Conservation (phyloP, 1,140 invertebrate species). For the Drosophila saltans region DNA sequence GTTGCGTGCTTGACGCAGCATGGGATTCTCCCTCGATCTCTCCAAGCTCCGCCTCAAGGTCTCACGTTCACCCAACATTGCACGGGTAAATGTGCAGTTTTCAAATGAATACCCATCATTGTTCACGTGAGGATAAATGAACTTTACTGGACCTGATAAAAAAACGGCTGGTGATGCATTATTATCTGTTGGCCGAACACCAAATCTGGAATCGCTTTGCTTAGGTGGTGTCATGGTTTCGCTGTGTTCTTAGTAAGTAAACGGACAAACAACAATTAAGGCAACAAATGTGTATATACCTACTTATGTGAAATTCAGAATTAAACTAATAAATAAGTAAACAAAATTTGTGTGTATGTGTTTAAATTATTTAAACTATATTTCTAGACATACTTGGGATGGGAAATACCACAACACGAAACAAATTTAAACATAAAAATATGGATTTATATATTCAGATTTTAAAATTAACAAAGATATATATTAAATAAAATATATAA, state of each 20-base stretch:
- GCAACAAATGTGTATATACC: background rate
- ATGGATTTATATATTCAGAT: too few relatives aligned
- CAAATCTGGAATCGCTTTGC: background rate
- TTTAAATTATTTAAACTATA: background rate
- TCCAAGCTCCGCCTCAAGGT: conserved; percentile 17
- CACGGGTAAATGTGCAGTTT: conserved; percentile 1
- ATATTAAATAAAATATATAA: too few relatives aligned
- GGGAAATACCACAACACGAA: too few relatives aligned
- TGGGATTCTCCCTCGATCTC: conserved; percentile 30
- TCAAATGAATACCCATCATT: background rate
- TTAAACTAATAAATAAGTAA: background rate
- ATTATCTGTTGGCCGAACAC: background rate
- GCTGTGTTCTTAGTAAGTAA: background rate
- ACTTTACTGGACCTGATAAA: background rate
- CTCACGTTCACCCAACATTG: conserved; percentile 23
- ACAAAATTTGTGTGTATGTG: background rate
- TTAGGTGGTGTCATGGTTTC: background rate
- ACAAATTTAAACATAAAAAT: too few relatives aligned
- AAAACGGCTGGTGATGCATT: background rate
- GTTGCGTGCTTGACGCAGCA: conserved; percentile 7
- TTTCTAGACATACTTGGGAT: background rate
- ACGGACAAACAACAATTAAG: background rate
- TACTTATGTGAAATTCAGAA: background rate
- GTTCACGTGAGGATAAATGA: background rate
- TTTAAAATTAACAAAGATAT: too few relatives aligned